These are phyloP conservation scores for Acrossocheilus fasciatus DNA, from an alignment of 2,797 vertebrate species.

Conservation along the genomic window DNA sequence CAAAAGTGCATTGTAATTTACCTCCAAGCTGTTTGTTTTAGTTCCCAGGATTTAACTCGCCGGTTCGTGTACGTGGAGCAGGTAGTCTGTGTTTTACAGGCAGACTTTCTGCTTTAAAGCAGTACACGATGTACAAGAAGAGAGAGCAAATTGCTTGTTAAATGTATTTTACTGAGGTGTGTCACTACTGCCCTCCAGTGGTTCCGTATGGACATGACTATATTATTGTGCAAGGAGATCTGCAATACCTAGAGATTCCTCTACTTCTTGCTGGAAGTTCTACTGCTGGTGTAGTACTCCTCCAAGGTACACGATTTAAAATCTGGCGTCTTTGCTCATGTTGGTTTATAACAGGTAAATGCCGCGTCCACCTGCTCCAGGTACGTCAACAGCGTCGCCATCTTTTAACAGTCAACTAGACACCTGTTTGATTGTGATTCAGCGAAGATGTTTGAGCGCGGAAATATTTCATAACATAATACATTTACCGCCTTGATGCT, in stretches of 20 bases:
- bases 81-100: constrained; percentile 65
- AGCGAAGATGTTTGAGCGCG: neutral
- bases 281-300: neutral
- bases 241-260: neutral
- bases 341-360: neutral
- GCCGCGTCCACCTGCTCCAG: neutral
- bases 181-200: constrained; percentile 80
- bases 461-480: neutral
- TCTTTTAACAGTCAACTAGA: neutral
- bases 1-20: constrained; percentile 69
- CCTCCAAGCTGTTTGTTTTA: constrained; percentile 74
- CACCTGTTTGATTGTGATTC: neutral
- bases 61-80: constrained; percentile 66
- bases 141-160: neutral
- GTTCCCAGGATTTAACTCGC: constrained; percentile 69
- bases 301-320: neutral
- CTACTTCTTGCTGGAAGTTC: neutral
- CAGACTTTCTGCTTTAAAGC: constrained; percentile 40
- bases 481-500: neutral
- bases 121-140: constrained; percentile 11
- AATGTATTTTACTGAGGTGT: constrained; percentile 59
- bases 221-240: neutral
- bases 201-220: constrained; percentile 40
- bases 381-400: neutral
- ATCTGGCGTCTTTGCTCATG: neutral